Evolutionary conservation across 2,113 vertebrate species (phyloP), one percentile per base, ranked within the genome.

Genomic region (Helogale parvula): DNA sequence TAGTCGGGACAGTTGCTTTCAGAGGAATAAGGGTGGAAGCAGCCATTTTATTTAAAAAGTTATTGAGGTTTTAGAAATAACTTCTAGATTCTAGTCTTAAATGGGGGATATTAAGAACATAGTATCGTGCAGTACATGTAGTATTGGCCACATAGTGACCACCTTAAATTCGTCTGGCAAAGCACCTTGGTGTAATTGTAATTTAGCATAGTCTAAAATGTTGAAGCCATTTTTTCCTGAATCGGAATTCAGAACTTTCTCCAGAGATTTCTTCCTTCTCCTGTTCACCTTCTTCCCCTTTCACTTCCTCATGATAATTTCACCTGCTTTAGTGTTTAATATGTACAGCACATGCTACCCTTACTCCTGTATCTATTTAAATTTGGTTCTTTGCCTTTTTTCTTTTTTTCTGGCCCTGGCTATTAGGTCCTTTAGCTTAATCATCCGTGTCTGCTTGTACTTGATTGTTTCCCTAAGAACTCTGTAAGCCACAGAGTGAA

Each of bases 401-500:
- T 27, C 29, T 16, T n/a, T 17, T 17, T 57, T 47, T 50, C 52
- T 31, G 33, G 54, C 41, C n/a, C 41, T 82, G 25, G 74, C 52
- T 94, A 1, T 84, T 35, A 80, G 91, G 72, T 66, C 87, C 52
- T 87, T 54, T 17, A 54, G 85, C n/a, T 94, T 93, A 92, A 84
- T 93, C 93, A 85, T 66, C 96, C 54, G n/a, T 85, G 83, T 90
- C 93, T 92, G 33, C 57, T 83, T 94, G 60, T 69, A 68, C 74
- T 93, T 47, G 91, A 80, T 80, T 71, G 77, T 57, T 97, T 83
- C 91, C 88, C 72, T 89, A 35, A 80, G 82, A 85, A 41, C 92
- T 74, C 82, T 76, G 91, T 74, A 95, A 96, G 79, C 90, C 60
- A 66, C 88, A 88, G 16, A 94, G 69, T 76, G 93, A 97, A 92